phyloP scores from a whole-genome alignment of 2,888 invertebrate species.

The Scaeva pyrastri region DNA sequence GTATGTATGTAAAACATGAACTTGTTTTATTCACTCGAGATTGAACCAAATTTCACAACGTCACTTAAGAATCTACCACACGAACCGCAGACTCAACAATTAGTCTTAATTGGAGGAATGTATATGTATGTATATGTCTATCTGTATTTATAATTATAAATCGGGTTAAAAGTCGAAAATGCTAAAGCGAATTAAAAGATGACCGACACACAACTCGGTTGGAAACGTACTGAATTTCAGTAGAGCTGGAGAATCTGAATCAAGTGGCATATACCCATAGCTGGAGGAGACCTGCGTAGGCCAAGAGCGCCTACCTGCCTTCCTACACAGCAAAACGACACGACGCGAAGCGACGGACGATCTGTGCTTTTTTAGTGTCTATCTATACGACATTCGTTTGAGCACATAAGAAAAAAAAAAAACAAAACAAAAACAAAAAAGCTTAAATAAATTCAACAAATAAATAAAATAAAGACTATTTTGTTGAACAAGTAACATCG shows the following conservation, averaged over 20 bases:
- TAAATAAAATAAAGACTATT: not conserved
- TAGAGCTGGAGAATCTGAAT: constrained; percentile 75
- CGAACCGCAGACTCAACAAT: constrained; percentile 55
- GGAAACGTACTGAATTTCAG: constrained; percentile 82
- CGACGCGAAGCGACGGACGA: constrained; percentile 61
- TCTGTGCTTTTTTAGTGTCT: constrained; percentile 42
- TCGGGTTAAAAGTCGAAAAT: constrained; percentile 12
- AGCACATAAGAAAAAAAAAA: not conserved
- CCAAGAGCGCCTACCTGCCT: constrained; percentile 66
- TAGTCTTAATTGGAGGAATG: constrained; percentile 59
- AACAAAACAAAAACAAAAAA: constrained; percentile 35
- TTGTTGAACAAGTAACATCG: not conserved
- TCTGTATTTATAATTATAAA: constrained; percentile 11
- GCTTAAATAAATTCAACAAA: constrained; percentile 40
- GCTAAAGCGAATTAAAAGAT: constrained; percentile 59
- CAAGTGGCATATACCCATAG: constrained; percentile 71
- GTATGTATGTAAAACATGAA: not conserved
- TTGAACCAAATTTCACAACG: constrained; percentile 51
- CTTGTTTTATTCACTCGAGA: constrained; percentile 18
- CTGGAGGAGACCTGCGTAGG: constrained; percentile 66
- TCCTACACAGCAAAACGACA: constrained; percentile 50
- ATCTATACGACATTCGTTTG: constrained; percentile 1
- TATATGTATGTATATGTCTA: constrained; percentile 23
- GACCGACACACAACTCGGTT: constrained; percentile 82
- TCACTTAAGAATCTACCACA: constrained; percentile 43